A percentile compares a stretch with the other conserved stretches of the same genome.
phyloP scores from a whole-genome alignment of 2,797 vertebrate genomes.

The Sebastes baramenuke region DNA sequence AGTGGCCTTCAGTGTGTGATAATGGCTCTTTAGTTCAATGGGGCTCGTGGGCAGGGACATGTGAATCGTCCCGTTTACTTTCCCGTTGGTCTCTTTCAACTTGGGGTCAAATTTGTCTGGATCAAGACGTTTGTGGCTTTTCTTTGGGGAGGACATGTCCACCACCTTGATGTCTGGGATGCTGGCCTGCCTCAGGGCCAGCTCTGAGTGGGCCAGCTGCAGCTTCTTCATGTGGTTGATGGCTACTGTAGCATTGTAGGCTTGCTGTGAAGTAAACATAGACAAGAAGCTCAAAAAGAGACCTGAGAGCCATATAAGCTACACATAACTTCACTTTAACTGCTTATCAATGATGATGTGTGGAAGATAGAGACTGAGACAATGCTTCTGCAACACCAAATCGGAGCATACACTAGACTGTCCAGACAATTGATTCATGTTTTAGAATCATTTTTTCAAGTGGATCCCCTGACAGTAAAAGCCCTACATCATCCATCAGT shows the following conservation, averaged over 20 bases:
- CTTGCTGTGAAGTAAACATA: slow-evolving; percentile 84
- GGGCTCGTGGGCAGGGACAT: slow-evolving; percentile 70
- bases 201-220: slow-evolving; percentile 84
- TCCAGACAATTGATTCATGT: not conserved
- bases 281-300: not conserved
- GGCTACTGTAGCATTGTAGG: slow-evolving; percentile 89
- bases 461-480: not conserved
- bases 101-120: slow-evolving; percentile 30
- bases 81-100: slow-evolving; percentile 4
- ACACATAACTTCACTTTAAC: not conserved
- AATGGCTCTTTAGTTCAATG: slow-evolving; percentile 71
- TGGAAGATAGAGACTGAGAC: not conserved
- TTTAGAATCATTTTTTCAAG: not conserved
- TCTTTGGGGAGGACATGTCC: slow-evolving; percentile 57
- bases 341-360: not conserved
- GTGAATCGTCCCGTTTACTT: slow-evolving; percentile 21
- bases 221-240: slow-evolving; percentile 97
- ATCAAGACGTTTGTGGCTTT: slow-evolving; percentile 15
- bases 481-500: not conserved
- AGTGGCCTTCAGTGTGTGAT: slow-evolving; percentile 71
- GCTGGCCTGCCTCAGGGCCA: slow-evolving; percentile 14
- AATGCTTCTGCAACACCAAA: not conserved
- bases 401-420: not conserved
- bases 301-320: not conserved
- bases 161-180: slow-evolving; percentile 77